Percentiles rank a stretch among this genome's conserved stretches.
Evolutionary conservation across 2,113 vertebrate species (phyloP).

Genomic region (Heliornis fulica): DNA sequence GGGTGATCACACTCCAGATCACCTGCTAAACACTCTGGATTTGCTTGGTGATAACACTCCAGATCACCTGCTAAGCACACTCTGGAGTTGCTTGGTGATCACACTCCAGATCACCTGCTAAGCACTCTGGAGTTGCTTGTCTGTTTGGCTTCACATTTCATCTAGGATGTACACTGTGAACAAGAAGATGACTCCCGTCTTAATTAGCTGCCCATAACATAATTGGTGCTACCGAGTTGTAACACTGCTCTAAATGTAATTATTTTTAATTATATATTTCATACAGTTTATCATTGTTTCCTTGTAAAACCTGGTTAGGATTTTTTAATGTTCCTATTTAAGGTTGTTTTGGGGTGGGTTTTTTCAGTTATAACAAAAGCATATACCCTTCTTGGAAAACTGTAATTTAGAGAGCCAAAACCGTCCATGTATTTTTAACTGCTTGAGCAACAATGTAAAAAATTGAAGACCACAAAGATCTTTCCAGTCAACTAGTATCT

Average conservation of each 20-base stretch:
- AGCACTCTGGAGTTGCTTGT: background rate
- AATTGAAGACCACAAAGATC: background rate
- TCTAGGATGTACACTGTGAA: background rate
- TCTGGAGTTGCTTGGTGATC: background rate
- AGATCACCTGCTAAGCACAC: too few relatives aligned
- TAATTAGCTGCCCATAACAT: background rate
- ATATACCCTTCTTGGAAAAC: background rate
- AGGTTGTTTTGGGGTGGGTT: background rate
- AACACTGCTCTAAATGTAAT: background rate
- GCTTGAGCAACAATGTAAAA: background rate
- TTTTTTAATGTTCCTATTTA: background rate
- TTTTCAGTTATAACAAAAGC: background rate
- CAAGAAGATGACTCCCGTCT: background rate
- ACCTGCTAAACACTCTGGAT: background rate
- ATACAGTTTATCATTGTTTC: background rate
- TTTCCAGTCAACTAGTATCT: background rate
- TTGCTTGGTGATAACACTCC: too few relatives aligned
- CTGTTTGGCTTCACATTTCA: background rate
- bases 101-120: background rate
- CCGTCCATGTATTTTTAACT: background rate
- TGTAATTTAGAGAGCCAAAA: background rate
- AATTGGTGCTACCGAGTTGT: background rate
- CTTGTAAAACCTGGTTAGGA: background rate
- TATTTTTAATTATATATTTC: background rate
- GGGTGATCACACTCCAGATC: background rate